Evolutionary conservation across 2,797 vertebrate genomes (phyloP).

Genomic region (Limnodromus scolopaceus): DNA sequence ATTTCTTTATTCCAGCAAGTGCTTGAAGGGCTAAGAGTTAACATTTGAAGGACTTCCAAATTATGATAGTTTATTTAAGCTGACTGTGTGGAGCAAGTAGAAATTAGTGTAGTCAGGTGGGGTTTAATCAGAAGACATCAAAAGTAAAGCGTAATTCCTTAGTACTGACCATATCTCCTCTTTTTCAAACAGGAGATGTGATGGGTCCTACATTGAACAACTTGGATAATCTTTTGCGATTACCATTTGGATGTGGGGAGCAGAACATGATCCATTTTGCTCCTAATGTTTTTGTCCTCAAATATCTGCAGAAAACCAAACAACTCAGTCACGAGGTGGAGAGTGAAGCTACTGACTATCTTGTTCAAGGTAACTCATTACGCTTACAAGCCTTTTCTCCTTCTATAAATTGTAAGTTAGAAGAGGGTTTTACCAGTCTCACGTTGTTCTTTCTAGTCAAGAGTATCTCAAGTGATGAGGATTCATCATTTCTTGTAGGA

Average conservation of each 20-base stretch:
- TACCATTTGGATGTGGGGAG: slow-evolving; percentile 95
- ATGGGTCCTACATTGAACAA: slow-evolving; percentile 94
- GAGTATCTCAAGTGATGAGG: neutral
- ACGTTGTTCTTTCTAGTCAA: neutral
- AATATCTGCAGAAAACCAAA: slow-evolving; percentile 92
- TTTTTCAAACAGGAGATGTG: slow-evolving; percentile 85
- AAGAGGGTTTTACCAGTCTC: neutral
- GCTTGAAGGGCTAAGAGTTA: neutral
- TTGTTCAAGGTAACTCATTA: slow-evolving; percentile 86
- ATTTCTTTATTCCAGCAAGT: neutral
- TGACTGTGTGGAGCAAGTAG: neutral
- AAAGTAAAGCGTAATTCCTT: neutral
- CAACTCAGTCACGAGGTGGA: slow-evolving; percentile 90
- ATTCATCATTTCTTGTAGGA: neutral
- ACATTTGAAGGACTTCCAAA: neutral
- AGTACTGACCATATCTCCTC: neutral
- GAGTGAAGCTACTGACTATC: slow-evolving; percentile 89
- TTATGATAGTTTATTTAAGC: neutral
- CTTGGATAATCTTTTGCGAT: slow-evolving; percentile 88
- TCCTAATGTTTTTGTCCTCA: slow-evolving; percentile 95
- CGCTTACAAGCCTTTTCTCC: neutral
- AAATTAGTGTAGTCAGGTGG: neutral
- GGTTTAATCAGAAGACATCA: neutral
- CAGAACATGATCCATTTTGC: slow-evolving; percentile 98
- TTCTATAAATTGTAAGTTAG: neutral